Conservation (phyloP, 1,140 invertebrate species). For the Panulirus ornatus region DNA sequence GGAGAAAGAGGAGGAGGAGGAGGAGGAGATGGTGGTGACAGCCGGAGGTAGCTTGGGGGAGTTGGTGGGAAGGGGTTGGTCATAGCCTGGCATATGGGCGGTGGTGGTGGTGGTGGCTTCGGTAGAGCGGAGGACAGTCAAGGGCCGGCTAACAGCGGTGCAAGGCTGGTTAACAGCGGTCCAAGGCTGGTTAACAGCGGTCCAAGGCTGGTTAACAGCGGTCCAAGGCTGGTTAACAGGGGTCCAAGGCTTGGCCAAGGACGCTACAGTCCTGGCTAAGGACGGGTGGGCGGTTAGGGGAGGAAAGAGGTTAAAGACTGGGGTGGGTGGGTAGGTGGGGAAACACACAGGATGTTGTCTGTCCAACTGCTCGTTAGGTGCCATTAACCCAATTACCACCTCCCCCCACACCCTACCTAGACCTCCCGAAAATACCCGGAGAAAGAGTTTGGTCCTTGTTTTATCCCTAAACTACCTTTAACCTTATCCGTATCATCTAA, state of each 20-base stretch:
- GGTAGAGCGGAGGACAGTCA: no score
- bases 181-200: no score
- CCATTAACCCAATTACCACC: conserved; percentile 31
- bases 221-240: no score
- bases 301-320: neutral
- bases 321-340: neutral
- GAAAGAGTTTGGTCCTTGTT: no score
- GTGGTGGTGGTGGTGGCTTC: neutral
- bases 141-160: no score
- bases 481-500: neutral
- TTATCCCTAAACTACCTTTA: neutral
- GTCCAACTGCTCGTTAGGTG: conserved; percentile 14
- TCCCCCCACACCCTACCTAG: no score
- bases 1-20: neutral
- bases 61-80: neutral
- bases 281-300: conserved; percentile 17
- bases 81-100: no score
- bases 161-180: no score
- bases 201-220: no score
- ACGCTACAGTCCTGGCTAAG: no score
- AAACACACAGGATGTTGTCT: neutral
- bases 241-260: no score
- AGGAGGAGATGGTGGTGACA: neutral
- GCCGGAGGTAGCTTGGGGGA: neutral
- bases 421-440: no score